Evolutionary conservation across 2,888 invertebrate genomes (phyloP).

Genomic region (Drosophila antonietae): DNA sequence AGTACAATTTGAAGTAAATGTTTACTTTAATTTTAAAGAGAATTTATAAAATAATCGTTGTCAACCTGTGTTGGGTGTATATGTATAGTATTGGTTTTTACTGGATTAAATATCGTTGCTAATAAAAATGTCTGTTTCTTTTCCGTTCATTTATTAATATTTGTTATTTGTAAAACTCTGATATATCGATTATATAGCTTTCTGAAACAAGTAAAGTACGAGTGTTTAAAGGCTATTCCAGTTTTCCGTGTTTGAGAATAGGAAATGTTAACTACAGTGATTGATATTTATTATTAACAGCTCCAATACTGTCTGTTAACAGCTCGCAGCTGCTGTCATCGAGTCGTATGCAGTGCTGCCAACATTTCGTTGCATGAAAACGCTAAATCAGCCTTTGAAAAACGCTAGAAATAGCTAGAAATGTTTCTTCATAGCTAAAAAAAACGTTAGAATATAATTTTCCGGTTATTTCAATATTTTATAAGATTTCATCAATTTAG

Average conservation of each 20-base stretch:
- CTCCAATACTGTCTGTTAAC: neutral
- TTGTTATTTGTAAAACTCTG: too few relatives aligned
- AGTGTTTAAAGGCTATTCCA: neutral
- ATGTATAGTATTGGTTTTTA: neutral
- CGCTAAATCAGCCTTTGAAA: too few relatives aligned
- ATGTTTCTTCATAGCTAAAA: too few relatives aligned
- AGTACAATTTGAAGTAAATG: slow-evolving; percentile 26
- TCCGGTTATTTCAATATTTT: too few relatives aligned
- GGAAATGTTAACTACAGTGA: neutral
- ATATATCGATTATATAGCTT: too few relatives aligned
- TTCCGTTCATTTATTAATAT: too few relatives aligned
- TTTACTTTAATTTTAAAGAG: slow-evolving; percentile 37
- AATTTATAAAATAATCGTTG: slow-evolving; percentile 11
- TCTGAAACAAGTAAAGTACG: neutral
- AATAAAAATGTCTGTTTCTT: neutral
- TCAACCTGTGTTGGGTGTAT: neutral
- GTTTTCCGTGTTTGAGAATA: neutral
- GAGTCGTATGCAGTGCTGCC: neutral
- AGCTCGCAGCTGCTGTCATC: neutral
- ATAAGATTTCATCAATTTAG: too few relatives aligned
- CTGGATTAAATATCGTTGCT: neutral
- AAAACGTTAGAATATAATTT: too few relatives aligned
- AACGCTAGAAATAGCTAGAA: too few relatives aligned
- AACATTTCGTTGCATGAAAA: too few relatives aligned
- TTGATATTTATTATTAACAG: neutral